A percentile compares a stretch with the other conserved stretches of the same genome.
Conservation (phyloP, 2,113 vertebrate genomes). For the Nesospiza acunhae region DNA sequence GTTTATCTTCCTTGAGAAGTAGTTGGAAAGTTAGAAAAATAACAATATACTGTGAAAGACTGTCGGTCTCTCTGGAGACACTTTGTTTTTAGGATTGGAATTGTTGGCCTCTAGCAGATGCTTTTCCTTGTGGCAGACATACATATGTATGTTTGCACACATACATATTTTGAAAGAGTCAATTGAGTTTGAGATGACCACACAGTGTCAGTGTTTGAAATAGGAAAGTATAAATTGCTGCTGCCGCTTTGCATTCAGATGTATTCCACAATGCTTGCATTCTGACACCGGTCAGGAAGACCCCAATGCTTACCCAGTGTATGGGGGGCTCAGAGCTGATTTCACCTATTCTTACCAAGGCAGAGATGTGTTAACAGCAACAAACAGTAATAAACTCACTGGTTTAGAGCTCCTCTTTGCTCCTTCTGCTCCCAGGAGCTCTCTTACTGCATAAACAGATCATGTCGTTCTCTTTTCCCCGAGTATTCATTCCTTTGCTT, state of each 20-base stretch:
- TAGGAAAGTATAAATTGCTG: neutral
- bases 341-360: neutral
- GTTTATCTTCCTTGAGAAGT: neutral
- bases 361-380: neutral
- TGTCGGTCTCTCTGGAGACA: neutral
- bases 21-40: neutral
- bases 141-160: neutral
- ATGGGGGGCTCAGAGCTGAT: neutral
- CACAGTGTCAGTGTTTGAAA: neutral
- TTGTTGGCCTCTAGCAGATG: neutral
- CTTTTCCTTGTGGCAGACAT: neutral
- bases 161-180: neutral
- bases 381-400: neutral
- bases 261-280: neutral
- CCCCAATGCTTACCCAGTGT: fast-evolving
- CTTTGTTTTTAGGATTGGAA: neutral
- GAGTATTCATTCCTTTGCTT: fast-evolving
- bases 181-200: neutral
- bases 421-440: neutral
- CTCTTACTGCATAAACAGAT: neutral
- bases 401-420: neutral
- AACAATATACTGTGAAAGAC: neutral
- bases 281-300: neutral
- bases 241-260: neutral
- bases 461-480: neutral